phyloP scores from a whole-genome alignment of 2,888 invertebrate species.

The Melikaiella ostensackeni region DNA sequence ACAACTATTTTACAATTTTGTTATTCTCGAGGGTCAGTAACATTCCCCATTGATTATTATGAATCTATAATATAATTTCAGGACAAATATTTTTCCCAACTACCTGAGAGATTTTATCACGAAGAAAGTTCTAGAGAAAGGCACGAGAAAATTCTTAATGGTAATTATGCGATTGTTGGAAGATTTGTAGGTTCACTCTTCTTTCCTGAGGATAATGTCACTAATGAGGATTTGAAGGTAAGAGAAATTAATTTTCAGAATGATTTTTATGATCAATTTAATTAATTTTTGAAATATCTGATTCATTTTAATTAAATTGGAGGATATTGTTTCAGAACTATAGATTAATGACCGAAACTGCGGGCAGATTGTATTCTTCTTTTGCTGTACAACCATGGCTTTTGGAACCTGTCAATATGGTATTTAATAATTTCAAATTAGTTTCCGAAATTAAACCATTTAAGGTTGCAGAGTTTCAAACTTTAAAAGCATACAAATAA shows the following conservation, averaged over 20 bases:
- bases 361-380: constrained; percentile 61
- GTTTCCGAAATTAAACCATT: neutral
- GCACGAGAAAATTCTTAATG: constrained; percentile 55
- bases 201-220: constrained; percentile 64
- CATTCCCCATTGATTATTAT: neutral
- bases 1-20: no score
- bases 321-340: constrained; percentile 56
- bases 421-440: constrained; percentile 45
- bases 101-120: constrained; percentile 56
- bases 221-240: constrained; percentile 62
- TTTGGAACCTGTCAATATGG: constrained; percentile 63
- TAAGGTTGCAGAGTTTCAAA: no score
- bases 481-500: no score
- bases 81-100: constrained; percentile 60
- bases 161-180: constrained; percentile 67
- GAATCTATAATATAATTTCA: constrained; percentile 45
- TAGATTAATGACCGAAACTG: constrained; percentile 65
- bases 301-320: neutral
- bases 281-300: neutral
- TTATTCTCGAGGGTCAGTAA: no score
- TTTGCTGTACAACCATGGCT: constrained; percentile 72
- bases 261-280: neutral
- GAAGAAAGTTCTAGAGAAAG: constrained; percentile 51
- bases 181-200: constrained; percentile 63
- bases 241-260: constrained; percentile 1